A percentile compares a stretch with the other conserved stretches of the same genome.
These are phyloP conservation scores for Cygnus olor DNA, from an alignment of 2,797 vertebrate genomes.

Conservation along the genomic window DNA sequence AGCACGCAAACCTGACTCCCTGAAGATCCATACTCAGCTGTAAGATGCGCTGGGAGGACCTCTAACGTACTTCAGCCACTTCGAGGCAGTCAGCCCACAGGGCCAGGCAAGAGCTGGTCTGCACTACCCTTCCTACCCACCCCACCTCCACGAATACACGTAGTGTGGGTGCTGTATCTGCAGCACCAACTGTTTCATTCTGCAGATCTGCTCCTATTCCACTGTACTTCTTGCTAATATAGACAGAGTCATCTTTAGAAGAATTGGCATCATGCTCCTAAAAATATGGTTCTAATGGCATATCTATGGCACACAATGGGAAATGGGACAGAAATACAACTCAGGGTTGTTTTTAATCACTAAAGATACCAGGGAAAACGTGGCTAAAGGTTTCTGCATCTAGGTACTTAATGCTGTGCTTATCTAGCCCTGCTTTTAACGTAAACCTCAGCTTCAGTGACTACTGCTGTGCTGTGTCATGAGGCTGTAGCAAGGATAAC, in stretches of 20 bases:
- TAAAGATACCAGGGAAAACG: neutral
- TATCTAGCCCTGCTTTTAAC: neutral
- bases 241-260: neutral
- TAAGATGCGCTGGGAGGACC: neutral
- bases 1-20: rapidly evolving
- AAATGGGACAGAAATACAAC: neutral
- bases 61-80: neutral
- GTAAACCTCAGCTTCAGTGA: rapidly evolving
- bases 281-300: neutral
- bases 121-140: neutral
- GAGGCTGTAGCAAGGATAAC: neutral
- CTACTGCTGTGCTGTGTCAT: neutral
- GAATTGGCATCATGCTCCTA: neutral
- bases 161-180: neutral
- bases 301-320: neutral
- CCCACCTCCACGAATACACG: rapidly evolving
- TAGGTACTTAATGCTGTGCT: rapidly evolving
- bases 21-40: neutral
- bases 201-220: neutral
- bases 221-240: neutral
- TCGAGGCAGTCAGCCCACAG: neutral
- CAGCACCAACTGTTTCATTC: neutral
- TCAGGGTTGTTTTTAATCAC: neutral
- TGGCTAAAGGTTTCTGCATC: neutral
- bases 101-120: neutral